Conservation (phyloP, 2,888 invertebrate genomes). For the Norana najaformis region DNA sequence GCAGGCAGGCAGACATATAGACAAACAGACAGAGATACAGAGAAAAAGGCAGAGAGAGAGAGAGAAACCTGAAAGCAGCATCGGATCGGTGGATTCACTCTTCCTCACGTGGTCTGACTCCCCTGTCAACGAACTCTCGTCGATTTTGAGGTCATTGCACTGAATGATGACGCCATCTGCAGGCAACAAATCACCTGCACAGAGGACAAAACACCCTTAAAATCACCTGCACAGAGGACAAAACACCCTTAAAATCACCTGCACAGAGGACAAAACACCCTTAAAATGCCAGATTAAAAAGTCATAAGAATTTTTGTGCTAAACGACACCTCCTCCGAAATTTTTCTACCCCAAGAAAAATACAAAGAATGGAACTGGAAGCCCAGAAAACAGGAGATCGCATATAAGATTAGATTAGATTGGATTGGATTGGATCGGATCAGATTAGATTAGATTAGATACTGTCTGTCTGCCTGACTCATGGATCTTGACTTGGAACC, state of each 20-base stretch:
- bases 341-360: too few relatives aligned
- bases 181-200: constrained; percentile 88
- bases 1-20: not conserved
- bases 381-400: too few relatives aligned
- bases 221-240: constrained; percentile 72
- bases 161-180: constrained; percentile 97
- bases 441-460: too few relatives aligned
- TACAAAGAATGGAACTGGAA: too few relatives aligned
- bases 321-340: too few relatives aligned
- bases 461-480: too few relatives aligned
- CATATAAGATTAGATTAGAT: too few relatives aligned
- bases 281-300: constrained; percentile 65
- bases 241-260: constrained; percentile 73
- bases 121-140: constrained; percentile 97
- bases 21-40: not conserved
- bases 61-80: constrained; percentile 84
- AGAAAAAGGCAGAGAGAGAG: not conserved
- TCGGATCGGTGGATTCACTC: constrained; percentile 87
- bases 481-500: too few relatives aligned
- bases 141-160: constrained; percentile 97
- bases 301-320: too few relatives aligned
- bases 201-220: not conserved
- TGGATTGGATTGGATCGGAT: too few relatives aligned
- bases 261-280: not conserved
- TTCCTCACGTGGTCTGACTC: constrained; percentile 99